Conservation (phyloP, 2,113 vertebrate species). For the Gnathonemus echidnorhynchus region DNA sequence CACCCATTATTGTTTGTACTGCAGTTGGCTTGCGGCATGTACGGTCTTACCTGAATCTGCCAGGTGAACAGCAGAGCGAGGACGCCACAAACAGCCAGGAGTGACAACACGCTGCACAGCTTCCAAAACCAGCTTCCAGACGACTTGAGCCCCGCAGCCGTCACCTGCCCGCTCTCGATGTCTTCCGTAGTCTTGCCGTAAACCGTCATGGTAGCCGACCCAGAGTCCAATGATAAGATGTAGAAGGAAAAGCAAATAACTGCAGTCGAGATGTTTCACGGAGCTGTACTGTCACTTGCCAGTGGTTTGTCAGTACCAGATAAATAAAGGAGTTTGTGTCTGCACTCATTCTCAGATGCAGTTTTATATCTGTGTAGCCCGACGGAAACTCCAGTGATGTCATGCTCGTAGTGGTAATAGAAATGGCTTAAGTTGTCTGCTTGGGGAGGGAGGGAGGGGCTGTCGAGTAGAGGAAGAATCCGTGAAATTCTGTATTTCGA, state of each 20-base stretch:
- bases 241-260: neutral
- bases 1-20: neutral
- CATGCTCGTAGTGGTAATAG: conserved; percentile 47
- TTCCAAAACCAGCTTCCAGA: conserved; percentile 40
- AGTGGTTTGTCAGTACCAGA: neutral
- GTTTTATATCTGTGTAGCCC: neutral
- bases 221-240: neutral
- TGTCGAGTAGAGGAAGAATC: conserved; percentile 42
- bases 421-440: neutral
- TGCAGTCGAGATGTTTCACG: neutral
- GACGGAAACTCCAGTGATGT: conserved; percentile 69
- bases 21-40: neutral
- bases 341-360: neutral
- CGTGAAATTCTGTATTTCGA: neutral
- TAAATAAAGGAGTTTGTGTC: neutral
- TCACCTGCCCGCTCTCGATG: conserved; percentile 40
- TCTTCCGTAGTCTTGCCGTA: conserved; percentile 42
- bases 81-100: conserved; percentile 33
- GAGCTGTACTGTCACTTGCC: neutral
- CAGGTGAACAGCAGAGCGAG: conserved; percentile 36
- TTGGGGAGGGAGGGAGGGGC: conserved; percentile 24
- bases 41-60: conserved; percentile 28
- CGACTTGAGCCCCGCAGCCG: conserved; percentile 38
- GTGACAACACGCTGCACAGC: conserved; percentile 17
- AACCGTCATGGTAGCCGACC: conserved; percentile 36